Conservation (phyloP, 2,113 vertebrate species). For the Dascyllus trimaculatus region DNA sequence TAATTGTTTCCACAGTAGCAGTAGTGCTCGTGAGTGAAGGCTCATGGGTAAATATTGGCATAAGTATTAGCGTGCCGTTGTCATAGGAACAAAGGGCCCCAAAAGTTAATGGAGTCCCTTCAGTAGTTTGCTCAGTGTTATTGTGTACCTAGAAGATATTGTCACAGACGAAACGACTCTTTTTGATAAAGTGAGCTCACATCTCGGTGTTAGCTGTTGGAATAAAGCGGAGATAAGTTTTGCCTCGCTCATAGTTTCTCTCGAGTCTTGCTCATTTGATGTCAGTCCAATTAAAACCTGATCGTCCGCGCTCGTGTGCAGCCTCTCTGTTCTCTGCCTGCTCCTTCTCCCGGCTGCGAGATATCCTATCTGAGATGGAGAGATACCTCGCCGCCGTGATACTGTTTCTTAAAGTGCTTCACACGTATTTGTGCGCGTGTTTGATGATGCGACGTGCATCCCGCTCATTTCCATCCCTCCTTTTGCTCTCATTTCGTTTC, state of each 20-base stretch:
- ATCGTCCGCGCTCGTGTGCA: constrained; percentile 27
- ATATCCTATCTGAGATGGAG: constrained; percentile 47
- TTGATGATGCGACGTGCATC: constrained; percentile 57
- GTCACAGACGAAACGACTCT: background rate
- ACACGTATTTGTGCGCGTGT: constrained; percentile 48
- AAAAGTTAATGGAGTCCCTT: background rate
- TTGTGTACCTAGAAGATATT: background rate
- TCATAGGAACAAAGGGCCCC: background rate
- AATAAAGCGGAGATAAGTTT: constrained; percentile 18
- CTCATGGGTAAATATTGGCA: background rate
- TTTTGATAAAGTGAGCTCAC: background rate
- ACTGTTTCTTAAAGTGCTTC: constrained; percentile 52
- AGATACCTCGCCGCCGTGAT: constrained; percentile 39
- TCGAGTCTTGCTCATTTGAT: constrained; percentile 46
- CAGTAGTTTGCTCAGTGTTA: background rate
- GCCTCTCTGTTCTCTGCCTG: constrained; percentile 19
- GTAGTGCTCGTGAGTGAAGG: background rate
- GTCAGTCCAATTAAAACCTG: constrained; percentile 51
- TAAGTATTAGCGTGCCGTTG: background rate
- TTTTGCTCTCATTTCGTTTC: constrained; percentile 55
- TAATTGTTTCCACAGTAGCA: too few relatives aligned
- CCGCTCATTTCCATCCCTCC: constrained; percentile 58
- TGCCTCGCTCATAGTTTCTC: constrained; percentile 28
- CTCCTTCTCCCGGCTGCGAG: constrained; percentile 42
- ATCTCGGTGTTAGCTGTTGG: constrained; percentile 21